Base-by-base conservation (phyloP, 1,140 invertebrate species). In the Bradysia coprophila region DNA sequence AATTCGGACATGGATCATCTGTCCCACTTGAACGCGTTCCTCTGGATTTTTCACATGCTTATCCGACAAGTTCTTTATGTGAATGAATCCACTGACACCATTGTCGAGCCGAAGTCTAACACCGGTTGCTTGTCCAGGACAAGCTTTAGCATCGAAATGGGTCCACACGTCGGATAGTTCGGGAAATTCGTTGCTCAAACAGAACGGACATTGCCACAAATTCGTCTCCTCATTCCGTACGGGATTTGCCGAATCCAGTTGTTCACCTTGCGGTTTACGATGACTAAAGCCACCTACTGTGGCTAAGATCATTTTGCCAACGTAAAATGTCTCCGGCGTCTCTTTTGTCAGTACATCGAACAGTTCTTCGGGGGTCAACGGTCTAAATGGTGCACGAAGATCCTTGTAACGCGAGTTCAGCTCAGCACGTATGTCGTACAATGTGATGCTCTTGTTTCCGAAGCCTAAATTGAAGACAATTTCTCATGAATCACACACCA, bases 341-440 rank as follows among this genome's bases (percentile, higher is more conserved):
- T 98, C 94, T 62, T 97, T 97, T 0, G 92, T 96, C 1, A 98
- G 61, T 65, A 96, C 81, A 56, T 96, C 87, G 55, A 98, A 98
- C 19, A 91, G 54, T 55, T 94, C 86, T 51, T 94, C 89, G 1
- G 79, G 63, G 38, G 76, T 83, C 1, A 88, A 75, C 19, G 85
- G 74, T 43, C 72, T 63, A 59, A 86, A 97, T 0, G 79, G 66
- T 10, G 74, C 71, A 45, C 96, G 72, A 20, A 92, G 66, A 62
- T 99, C 96, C 63, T 95, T 95, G 59, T 98, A 99, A 19, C 92
- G 71, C 51, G 83, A 78, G 61, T 92, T 95, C 46, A 99, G 65
- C 66, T 99, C 96, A 0, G 87, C 86, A 45, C 93, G 66, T 42
- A 99, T 98, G 55, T 98, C 95, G 54, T 98, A 98, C 21, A 99